phyloP scores from a whole-genome alignment of 2,888 invertebrate species.

The Adelphocoris suturalis region DNA sequence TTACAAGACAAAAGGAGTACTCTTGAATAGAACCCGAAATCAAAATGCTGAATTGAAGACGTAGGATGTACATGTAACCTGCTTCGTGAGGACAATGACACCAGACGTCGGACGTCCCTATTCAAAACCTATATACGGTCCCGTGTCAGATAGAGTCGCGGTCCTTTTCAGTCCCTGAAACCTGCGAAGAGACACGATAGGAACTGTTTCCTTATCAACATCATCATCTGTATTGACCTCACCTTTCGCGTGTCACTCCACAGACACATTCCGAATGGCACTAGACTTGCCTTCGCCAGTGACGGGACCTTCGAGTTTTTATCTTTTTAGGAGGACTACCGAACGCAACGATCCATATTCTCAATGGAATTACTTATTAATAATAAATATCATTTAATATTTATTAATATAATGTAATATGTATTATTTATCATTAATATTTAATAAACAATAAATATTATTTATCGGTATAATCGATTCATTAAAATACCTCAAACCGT shows the following conservation, averaged over 20 bases:
- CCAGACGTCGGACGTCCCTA: constrained; percentile 40
- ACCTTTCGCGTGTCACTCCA: constrained; percentile 39
- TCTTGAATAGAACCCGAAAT: background rate
- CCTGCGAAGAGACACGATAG: constrained; percentile 28
- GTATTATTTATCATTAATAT: no score
- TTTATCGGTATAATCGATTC: no score
- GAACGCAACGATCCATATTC: background rate
- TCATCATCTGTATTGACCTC: constrained; percentile 48
- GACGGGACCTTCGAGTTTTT: no score
- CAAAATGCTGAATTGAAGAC: background rate
- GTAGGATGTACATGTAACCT: background rate
- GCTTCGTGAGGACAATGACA: constrained; percentile 24
- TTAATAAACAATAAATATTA: no score
- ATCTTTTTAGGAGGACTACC: no score
- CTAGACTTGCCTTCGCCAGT: no score
- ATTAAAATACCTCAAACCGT: no score
- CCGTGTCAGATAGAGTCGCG: background rate
- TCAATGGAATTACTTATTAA: no score
- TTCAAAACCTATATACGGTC: constrained; percentile 47
- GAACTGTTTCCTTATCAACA: constrained; percentile 27
- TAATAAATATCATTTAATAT: no score
- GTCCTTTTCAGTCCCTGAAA: constrained; percentile 40
- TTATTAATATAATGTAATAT: no score
- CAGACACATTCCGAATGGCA: background rate
- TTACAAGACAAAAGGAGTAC: background rate